Base-by-base conservation (phyloP, 2,888 invertebrate species). In the Aphidoletes aphidimyza region DNA sequence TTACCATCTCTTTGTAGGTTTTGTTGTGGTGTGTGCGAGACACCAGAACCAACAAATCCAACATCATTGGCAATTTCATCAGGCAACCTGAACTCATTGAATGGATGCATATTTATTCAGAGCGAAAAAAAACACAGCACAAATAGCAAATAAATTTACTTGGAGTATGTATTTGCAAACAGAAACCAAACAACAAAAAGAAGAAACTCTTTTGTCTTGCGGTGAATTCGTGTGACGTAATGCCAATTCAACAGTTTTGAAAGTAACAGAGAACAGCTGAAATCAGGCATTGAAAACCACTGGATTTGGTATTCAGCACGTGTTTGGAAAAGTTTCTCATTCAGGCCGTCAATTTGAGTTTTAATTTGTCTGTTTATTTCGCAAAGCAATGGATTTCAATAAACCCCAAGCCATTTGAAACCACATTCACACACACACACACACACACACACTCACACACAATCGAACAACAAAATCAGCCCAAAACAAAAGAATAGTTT, bases 321-420 rank as follows among this genome's bases (percentile, higher is more conserved):
- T 30, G 34, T 30, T 30, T 0, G 69, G 6, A 30, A 30, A 69
- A 69, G n/a, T 11, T 69, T 69, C 30, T 14, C 69, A 69, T 69
- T 69, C 69, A 69, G 26, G 69, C 69, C 34, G 69, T 30, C 14
- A 30, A 30, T 30, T 30, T 69, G 0, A 14, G 22, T 69, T 69
- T 69, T 69, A 69, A 69, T 69, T 69, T 69, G 69, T 69, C 14
- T 69, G n/a, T 69, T 69, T 69, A 69, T 69, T 69, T 69, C 3
- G 26, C 11, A 69, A 69, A 30, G 69, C 34, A 69, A 69, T 54
- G 26, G 19, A 34, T 69, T 69, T 69, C 69, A 69, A 69, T 69
- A 26, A 14, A 69, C 9, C 30, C 0, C 30, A 69, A 14, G n/a
- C 30, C 69, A 69, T 69, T 69, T 69, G 34, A 69, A 54, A 69